phyloP scores from a whole-genome alignment of 1,140 invertebrate genomes.

The Neuroterus valhalla region DNA sequence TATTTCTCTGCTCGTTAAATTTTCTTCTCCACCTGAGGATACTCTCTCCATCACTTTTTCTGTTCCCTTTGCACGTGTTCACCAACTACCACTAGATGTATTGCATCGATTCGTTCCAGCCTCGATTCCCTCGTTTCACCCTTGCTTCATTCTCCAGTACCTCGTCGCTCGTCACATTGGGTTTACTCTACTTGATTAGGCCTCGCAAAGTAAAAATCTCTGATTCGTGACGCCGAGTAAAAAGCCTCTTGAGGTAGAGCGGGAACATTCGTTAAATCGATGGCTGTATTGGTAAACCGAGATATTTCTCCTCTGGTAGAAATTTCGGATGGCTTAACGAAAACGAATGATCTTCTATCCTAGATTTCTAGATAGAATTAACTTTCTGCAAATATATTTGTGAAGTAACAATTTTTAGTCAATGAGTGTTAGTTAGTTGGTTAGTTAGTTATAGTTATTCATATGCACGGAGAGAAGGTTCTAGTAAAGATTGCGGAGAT shows the following conservation, averaged over 20 bases:
- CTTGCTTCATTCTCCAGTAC: conserved; percentile 45
- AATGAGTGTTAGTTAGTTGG: too few species aligned
- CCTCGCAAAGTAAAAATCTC: conserved; percentile 54
- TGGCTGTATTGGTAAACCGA: conserved; percentile 2
- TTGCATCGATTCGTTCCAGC: conserved; percentile 68
- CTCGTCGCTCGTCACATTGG: conserved; percentile 61
- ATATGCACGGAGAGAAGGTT: too few species aligned
- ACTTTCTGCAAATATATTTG: neutral
- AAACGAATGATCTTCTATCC: neutral
- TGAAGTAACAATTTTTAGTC: too few species aligned
- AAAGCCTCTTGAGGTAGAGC: conserved; percentile 13
- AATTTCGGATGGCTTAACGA: neutral
- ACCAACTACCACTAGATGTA: conserved; percentile 65
- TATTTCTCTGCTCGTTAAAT: conserved; percentile 49
- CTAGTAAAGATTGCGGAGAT: too few species aligned
- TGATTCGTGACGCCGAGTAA: neutral
- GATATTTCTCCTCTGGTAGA: neutral
- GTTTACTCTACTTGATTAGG: conserved; percentile 76
- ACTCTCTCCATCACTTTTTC: conserved; percentile 33
- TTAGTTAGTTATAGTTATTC: too few species aligned
- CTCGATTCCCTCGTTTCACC: conserved; percentile 55
- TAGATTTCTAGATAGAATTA: neutral
- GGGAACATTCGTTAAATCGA: conserved; percentile 14
- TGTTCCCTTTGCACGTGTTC: conserved; percentile 53
- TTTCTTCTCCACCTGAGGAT: conserved; percentile 42